Percentiles rank a stretch among this genome's conserved stretches.
Conservation (phyloP, 2,797 vertebrate species). For the Brachyalestes nurse region DNA sequence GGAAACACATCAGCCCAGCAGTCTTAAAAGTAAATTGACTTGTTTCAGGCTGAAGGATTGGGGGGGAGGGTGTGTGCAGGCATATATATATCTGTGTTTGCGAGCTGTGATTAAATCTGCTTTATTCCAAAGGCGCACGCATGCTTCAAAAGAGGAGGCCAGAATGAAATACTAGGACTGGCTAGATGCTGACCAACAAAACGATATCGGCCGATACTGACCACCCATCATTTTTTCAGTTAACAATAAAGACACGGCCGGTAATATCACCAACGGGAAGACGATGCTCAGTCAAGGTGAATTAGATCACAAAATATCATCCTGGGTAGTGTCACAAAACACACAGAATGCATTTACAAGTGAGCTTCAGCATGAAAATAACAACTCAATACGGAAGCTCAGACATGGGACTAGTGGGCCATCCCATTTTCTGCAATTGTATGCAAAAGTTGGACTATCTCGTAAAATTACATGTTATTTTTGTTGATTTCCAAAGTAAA, state of each 20-base stretch:
- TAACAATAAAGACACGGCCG: too few species aligned
- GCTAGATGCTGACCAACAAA: neutral
- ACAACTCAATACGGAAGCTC: too few species aligned
- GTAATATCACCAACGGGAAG: too few species aligned
- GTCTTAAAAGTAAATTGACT: slow-evolving; percentile 68
- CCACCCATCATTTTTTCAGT: neutral
- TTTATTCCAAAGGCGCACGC: slow-evolving; percentile 62
- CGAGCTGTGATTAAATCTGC: slow-evolving; percentile 52
- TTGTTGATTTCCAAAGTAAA: too few species aligned
- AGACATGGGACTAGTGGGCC: too few species aligned
- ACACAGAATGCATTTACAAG: too few species aligned
- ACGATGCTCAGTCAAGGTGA: too few species aligned
- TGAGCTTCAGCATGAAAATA: too few species aligned
- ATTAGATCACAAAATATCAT: too few species aligned
- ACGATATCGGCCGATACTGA: neutral
- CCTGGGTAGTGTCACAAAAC: too few species aligned
- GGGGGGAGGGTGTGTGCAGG: neutral
- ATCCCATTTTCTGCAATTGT: neutral
- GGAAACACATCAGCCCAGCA: slow-evolving; percentile 64
- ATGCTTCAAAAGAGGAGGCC: slow-evolving; percentile 49
- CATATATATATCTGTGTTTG: neutral
- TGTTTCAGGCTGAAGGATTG: slow-evolving; percentile 58
- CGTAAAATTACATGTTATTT: too few species aligned
- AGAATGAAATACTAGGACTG: slow-evolving; percentile 14
- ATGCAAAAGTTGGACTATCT: neutral